A percentile compares a stretch with the other conserved stretches of the same genome.
phyloP scores from a whole-genome alignment of 2,797 vertebrate genomes.

The Glossophaga mutica region DNA sequence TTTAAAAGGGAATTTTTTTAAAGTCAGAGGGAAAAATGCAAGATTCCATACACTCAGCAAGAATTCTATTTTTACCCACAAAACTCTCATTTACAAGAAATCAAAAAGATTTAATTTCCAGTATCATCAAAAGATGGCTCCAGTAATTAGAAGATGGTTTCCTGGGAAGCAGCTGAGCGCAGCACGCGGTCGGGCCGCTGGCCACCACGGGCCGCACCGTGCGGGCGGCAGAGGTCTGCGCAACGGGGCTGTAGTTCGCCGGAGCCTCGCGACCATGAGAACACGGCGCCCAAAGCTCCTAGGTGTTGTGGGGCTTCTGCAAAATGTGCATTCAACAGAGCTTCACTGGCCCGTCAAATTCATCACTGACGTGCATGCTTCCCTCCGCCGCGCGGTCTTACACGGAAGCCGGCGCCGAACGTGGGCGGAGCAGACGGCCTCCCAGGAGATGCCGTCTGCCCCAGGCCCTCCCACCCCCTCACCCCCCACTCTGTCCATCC shows the following conservation, averaged over 20 bases:
- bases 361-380: not conserved
- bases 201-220: not conserved
- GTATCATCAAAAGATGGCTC: conserved; percentile 63
- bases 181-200: conserved; percentile 32
- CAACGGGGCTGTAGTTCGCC: conserved; percentile 47
- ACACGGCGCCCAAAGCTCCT: not conserved
- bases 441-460: accelerated
- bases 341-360: not conserved
- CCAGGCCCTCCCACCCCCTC: accelerated
- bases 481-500: not conserved
- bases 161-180: conserved; percentile 46
- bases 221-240: not conserved
- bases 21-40: not conserved
- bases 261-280: not conserved
- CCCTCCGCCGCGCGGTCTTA: not conserved
- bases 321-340: conserved; percentile 37
- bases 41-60: conserved; percentile 65
- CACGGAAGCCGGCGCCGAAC: not conserved
- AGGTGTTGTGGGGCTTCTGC: not conserved
- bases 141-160: conserved; percentile 69
- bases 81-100: conserved; percentile 65
- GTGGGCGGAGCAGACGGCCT: not conserved
- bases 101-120: conserved; percentile 69
- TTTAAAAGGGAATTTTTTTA: not conserved
- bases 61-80: conserved; percentile 46